A percentile compares a stretch with the other conserved stretches of the same genome.
phyloP scores from a whole-genome alignment of 2,113 vertebrate genomes.

The Cathartes aura region DNA sequence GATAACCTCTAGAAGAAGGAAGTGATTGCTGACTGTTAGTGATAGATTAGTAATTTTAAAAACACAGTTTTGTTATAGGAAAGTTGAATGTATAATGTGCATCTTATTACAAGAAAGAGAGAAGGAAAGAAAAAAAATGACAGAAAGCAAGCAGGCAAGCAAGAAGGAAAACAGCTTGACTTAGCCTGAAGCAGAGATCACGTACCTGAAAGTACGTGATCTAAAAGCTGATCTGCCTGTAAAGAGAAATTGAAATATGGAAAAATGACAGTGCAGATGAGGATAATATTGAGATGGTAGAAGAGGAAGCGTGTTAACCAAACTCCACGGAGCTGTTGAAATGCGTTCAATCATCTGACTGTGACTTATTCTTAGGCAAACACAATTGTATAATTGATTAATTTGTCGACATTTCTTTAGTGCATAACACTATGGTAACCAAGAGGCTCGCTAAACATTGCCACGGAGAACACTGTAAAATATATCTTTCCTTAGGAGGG shows the following conservation, averaged over 20 bases:
- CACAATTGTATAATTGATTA: conserved; percentile 46
- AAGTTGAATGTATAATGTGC: background rate
- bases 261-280: background rate
- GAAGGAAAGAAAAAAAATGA: background rate
- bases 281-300: background rate
- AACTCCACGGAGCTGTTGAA: conserved; percentile 3
- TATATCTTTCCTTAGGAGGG: background rate
- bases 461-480: background rate
- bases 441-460: background rate
- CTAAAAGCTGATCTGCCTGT: background rate
- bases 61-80: background rate
- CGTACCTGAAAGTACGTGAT: too few species aligned
- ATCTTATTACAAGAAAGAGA: background rate
- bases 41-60: background rate
- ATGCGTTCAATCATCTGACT: background rate
- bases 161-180: background rate
- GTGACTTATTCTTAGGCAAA: conserved; percentile 42
- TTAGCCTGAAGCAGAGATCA: conserved; percentile 15
- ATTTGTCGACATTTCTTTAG: conserved; percentile 31
- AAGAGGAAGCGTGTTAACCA: background rate
- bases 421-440: background rate
- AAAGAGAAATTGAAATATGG: background rate
- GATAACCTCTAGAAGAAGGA: background rate
- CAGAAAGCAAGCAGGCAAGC: background rate
- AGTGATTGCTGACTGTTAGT: background rate